phyloP scores from a whole-genome alignment of 1,140 invertebrate genomes.

The Triops longicaudatus region DNA sequence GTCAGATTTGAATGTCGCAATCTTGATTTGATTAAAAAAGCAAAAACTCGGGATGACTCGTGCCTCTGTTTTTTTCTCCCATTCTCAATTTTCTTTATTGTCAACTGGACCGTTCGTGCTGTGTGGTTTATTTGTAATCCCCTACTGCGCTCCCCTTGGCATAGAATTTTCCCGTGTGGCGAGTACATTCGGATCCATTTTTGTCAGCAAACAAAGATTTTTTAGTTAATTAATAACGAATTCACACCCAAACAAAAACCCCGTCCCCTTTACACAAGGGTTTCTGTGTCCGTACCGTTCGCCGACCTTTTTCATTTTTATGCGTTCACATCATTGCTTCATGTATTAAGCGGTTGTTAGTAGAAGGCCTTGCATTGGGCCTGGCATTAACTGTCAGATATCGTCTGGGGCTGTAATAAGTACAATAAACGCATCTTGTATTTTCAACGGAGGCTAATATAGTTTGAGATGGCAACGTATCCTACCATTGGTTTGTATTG shows the following conservation, averaged over 20 bases:
- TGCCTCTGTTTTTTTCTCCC: background rate
- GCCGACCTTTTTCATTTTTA: background rate
- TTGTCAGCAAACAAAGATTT: background rate
- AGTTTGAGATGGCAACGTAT: background rate
- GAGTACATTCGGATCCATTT: constrained; percentile 7
- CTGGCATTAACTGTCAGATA: constrained; percentile 8
- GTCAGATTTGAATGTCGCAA: background rate
- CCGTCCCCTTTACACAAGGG: background rate
- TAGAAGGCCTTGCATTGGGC: background rate
- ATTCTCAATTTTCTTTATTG: background rate
- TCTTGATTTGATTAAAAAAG: background rate
- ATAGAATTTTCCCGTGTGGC: constrained; percentile 4
- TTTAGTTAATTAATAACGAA: background rate
- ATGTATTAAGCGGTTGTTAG: constrained; percentile 2
- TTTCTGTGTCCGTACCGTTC: background rate
- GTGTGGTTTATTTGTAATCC: background rate
- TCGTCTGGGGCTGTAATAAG: constrained; percentile 4
- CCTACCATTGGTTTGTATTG: no score
- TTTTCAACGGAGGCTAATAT: background rate
- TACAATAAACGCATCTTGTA: constrained; percentile 15
- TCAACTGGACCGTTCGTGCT: background rate
- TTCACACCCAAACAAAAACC: background rate
- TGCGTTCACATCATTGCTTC: background rate
- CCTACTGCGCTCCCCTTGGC: background rate
- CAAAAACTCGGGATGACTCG: background rate